Conservation (phyloP, 2,113 vertebrate species). For the Megaceryle maxima region DNA sequence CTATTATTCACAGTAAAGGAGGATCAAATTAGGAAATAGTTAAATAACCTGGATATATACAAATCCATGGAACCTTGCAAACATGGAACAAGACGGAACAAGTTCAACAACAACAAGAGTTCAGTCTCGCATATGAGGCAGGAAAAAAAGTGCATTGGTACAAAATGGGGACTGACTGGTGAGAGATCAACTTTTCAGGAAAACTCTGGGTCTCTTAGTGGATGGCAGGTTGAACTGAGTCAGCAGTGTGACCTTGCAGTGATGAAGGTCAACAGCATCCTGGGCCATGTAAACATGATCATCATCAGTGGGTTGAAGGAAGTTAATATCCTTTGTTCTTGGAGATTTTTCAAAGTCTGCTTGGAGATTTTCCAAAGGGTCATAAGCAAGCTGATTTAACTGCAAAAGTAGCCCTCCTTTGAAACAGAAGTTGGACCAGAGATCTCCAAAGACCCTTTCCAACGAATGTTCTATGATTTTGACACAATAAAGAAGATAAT, state of each 20-base stretch:
- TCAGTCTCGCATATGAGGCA: not conserved
- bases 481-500: not conserved
- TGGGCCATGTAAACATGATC: not conserved
- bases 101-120: not conserved
- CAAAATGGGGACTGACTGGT: not conserved
- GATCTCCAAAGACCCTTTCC: not conserved
- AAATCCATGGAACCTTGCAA: not conserved
- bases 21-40: not conserved
- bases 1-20: not conserved
- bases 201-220: not conserved
- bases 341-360: not conserved
- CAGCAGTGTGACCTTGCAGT: not conserved
- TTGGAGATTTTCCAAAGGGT: not conserved
- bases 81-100: not conserved
- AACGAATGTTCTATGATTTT: not conserved
- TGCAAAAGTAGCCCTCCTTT: not conserved
- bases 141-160: rapidly evolving
- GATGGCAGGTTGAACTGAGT: not conserved
- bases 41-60: not conserved
- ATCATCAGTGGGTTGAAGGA: not conserved
- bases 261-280: not conserved
- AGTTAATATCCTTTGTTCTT: not conserved
- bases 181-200: not conserved
- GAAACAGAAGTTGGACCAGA: not conserved
- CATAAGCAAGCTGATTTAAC: not conserved